Percentiles rank a stretch among this genome's conserved stretches.
phyloP scores from a whole-genome alignment of 35 echinoderm and acorn worm species.

The Apostichopus parvimensis region DNA sequence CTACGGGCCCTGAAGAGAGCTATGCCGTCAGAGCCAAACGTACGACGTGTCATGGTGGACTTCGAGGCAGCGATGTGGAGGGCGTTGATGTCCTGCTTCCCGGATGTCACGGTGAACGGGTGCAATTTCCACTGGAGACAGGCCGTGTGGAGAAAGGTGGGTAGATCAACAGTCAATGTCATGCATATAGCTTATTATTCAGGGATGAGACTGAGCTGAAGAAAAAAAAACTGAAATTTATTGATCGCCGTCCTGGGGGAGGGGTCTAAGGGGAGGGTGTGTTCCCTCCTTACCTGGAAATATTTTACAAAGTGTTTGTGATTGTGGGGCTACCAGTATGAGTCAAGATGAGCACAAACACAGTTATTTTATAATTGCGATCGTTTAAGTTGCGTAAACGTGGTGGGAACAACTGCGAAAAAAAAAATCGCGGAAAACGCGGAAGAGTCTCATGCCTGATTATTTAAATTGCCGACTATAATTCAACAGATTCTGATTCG shows the following conservation, averaged over 20 bases:
- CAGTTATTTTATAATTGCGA: too few relatives aligned
- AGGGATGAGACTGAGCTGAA: too few relatives aligned
- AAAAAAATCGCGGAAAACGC: too few relatives aligned
- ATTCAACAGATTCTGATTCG: too few relatives aligned
- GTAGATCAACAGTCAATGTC: background rate
- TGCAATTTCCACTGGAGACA: constrained; percentile 77
- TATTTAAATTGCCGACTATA: too few relatives aligned
- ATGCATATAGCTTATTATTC: too few relatives aligned
- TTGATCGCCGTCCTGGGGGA: too few relatives aligned
- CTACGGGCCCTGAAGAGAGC: background rate
- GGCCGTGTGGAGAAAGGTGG: constrained; percentile 69
- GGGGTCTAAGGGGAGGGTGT: background rate
- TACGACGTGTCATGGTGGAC: constrained; percentile 37
- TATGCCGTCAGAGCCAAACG: background rate
- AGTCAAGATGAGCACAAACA: too few relatives aligned
- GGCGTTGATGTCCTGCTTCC: background rate
- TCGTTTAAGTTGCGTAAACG: too few relatives aligned
- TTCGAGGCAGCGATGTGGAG: constrained; percentile 58
- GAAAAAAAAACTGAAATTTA: too few relatives aligned
- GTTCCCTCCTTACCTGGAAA: background rate
- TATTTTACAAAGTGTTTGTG: background rate
- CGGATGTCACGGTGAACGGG: constrained; percentile 1
- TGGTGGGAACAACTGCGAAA: too few relatives aligned
- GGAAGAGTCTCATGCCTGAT: too few relatives aligned
- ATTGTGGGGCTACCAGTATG: background rate